These are phyloP conservation scores for Melinaea menophilus DNA, from an alignment of 2,888 invertebrate species.

Conservation along the genomic window DNA sequence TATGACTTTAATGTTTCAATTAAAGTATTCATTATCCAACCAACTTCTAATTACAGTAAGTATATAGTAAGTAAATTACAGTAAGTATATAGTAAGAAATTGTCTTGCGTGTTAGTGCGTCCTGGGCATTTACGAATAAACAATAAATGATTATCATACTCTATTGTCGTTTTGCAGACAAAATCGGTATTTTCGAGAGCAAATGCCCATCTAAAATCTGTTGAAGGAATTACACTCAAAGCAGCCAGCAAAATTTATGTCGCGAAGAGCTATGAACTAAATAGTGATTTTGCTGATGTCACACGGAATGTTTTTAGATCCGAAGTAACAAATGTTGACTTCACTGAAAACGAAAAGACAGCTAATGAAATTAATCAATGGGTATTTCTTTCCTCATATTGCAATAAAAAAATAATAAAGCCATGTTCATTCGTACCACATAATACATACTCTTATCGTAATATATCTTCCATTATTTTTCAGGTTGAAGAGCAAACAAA, in stretches of 20 bases:
- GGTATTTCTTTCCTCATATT: slow-evolving; percentile 57
- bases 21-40: too few species aligned
- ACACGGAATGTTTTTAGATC: slow-evolving; percentile 80
- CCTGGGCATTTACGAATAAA: too few species aligned
- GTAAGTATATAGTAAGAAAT: too few species aligned
- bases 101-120: too few species aligned
- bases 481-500: slow-evolving; percentile 68
- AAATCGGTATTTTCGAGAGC: slow-evolving; percentile 46
- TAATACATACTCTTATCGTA: neutral
- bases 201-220: slow-evolving; percentile 40
- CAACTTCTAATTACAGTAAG: too few species aligned
- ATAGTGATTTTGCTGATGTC: slow-evolving; percentile 72
- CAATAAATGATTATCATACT: neutral
- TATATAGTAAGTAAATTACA: too few species aligned
- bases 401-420: neutral
- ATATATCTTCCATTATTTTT: slow-evolving; percentile 22
- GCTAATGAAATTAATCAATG: slow-evolving; percentile 84
- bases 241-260: slow-evolving; percentile 85
- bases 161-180: slow-evolving; percentile 40
- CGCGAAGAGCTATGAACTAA: slow-evolving; percentile 65
- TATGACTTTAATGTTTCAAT: too few species aligned
- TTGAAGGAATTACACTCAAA: slow-evolving; percentile 74
- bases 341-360: slow-evolving; percentile 63
- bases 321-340: slow-evolving; percentile 80
- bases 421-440: too few species aligned